Base-by-base conservation (phyloP, 1,140 invertebrate species). In the Oryctes rhinoceros region DNA sequence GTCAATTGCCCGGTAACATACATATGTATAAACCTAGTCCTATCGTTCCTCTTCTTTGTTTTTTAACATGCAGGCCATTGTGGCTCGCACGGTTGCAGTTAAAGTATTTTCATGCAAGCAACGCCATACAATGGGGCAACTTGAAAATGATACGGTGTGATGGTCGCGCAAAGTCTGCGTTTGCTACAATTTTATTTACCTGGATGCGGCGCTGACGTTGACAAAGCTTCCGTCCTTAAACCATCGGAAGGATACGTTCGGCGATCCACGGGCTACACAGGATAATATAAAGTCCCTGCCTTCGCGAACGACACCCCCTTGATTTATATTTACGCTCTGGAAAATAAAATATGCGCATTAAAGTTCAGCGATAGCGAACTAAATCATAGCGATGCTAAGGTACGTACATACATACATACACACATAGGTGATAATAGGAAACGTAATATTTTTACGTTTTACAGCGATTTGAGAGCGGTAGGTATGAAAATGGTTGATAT, bases 211-310 rank as follows among this genome's bases (percentile, higher is more conserved):
- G 79, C 91, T 92, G 81, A 91, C 92, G 86, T 95, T 95, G 79
- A 95, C 91, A 80, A 91, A 90, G 76, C 93, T 90, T 3, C 92
- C 92, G 85, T 96, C 94, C 86, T 95, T 96, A 88, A 92, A 95
- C 94, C 94, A 96, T 47, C 91, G 90, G 85, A 95, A 95, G 47
- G 90, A 90, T 84, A 94, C 93, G 49, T 90, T 89, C 3, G 92
- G 91, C 78, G 94, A 94, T 80, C 94, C 94, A 83, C 94, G 92
- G 48, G 94, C 94, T 71, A 91, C 89, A 84, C 94, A 96, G 74
- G 92, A 93, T 82, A 96, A 88, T 82, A 93, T 91, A 82, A 95
- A 94, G 85, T 94, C 92, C 81, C 93, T 93, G 18, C 91, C 92
- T 85, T 94, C 91, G 85, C 92, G 92, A 80, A 95, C 91, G 82